A percentile compares a stretch with the other conserved stretches of the same genome.
These are phyloP conservation scores for Ptychochromis oligacanthus DNA, from an alignment of 2,113 vertebrate species.

Conservation along the genomic window DNA sequence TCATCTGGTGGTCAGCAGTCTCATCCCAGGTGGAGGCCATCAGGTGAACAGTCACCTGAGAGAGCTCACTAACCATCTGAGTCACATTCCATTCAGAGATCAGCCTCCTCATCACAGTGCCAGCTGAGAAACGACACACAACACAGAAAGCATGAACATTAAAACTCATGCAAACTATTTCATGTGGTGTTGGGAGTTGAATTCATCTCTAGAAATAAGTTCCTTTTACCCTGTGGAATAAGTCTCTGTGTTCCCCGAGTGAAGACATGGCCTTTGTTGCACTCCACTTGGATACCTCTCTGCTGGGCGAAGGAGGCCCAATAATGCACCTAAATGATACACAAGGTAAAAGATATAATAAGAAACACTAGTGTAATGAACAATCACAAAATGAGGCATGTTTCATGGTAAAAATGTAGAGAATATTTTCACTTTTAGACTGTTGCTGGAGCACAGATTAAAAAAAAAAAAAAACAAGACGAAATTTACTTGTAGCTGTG, in stretches of 20 bases:
- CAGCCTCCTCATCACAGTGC: conserved; percentile 95
- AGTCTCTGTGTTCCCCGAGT: conserved; percentile 93
- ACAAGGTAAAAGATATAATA: background rate
- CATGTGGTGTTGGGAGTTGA: background rate
- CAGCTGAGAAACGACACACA: conserved; percentile 77
- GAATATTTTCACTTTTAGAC: background rate
- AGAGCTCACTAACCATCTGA: conserved; percentile 96
- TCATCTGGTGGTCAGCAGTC: conserved; percentile 90
- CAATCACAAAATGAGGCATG: background rate
- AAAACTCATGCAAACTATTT: background rate
- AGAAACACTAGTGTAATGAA: background rate
- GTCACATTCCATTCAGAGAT: conserved; percentile 99
- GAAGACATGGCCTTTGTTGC: conserved; percentile 93
- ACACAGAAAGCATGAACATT: background rate
- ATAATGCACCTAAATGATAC: conserved; percentile 88
- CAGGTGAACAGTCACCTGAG: conserved; percentile 92
- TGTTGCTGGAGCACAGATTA: background rate
- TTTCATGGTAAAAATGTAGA: background rate
- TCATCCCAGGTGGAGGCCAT: conserved; percentile 97
- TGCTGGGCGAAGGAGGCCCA: conserved; percentile 99
- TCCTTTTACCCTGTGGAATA: conserved; percentile 89
- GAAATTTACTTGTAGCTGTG: conserved; percentile 88
- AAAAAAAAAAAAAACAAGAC: conserved; percentile 17
- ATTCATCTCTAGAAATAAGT: background rate
- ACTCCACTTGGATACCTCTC: conserved; percentile 93